These are phyloP conservation scores for Dryadula phaetusa DNA, from an alignment of 2,888 invertebrate species.

Conservation along the genomic window DNA sequence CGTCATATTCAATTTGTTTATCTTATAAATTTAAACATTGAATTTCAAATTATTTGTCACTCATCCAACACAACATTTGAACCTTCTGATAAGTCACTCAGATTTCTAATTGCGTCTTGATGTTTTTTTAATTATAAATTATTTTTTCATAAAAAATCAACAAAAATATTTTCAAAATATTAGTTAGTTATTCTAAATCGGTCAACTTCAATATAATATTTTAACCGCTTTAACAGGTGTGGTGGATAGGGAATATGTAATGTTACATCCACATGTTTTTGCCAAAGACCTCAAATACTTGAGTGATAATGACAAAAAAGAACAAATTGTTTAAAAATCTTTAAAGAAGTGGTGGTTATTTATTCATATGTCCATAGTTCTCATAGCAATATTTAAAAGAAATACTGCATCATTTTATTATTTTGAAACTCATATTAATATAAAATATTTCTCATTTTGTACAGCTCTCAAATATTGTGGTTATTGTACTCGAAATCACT, in stretches of 20 bases:
- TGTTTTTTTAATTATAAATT: no score
- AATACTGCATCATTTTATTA: neutral
- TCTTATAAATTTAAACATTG: neutral
- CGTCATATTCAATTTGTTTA: neutral
- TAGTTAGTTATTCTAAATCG: no score
- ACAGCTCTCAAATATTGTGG: neutral
- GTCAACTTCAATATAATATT: no score
- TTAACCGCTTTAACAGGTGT: neutral
- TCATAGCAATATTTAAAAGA: neutral
- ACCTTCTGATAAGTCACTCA: neutral
- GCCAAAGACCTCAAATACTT: neutral
- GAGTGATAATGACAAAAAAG: neutral
- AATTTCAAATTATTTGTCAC: no score
- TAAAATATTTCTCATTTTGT: neutral
- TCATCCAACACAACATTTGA: neutral
- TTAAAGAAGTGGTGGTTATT: neutral
- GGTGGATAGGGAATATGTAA: neutral
- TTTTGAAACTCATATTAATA: neutral
- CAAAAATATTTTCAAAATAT: no score
- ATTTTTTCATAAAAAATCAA: no score
- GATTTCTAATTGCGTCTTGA: no score
- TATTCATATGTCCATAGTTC: neutral
- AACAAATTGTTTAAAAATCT: neutral
- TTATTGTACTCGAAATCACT: slow-evolving; percentile 5
- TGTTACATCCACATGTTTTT: neutral